Percentiles rank a stretch among this genome's conserved stretches.
phyloP scores from a whole-genome alignment of 2,797 vertebrate genomes.

The Hapalemur alaotrensis region DNA sequence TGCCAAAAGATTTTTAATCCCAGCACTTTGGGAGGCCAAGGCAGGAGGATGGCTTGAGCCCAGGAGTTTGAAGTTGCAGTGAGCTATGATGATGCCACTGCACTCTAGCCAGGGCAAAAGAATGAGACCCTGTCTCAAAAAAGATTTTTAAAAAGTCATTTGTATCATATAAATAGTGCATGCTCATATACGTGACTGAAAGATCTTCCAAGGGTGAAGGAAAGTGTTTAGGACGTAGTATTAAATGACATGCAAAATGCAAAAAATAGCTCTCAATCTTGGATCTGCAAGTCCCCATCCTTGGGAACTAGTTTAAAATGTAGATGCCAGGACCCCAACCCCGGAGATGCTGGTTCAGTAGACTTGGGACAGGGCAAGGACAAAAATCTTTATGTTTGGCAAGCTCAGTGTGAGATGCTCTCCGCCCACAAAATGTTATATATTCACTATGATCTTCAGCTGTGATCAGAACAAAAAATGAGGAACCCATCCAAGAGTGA shows the following conservation, averaged over 20 bases:
- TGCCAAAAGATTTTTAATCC: not conserved
- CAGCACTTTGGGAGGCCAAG: not conserved
- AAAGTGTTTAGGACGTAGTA: not conserved
- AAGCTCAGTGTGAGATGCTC: not conserved
- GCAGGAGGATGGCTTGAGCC: not conserved
- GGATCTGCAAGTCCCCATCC: too few relatives aligned
- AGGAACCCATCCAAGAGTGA: not conserved
- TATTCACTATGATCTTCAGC: not conserved
- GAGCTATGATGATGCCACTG: not conserved
- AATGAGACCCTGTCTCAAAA: not conserved
- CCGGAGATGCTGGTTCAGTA: not conserved
- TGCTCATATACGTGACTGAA: not conserved
- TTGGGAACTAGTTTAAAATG: not conserved
- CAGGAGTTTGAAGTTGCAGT: not conserved
- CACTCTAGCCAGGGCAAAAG: not conserved
- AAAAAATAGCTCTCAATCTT: not conserved
- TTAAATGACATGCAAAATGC: not conserved
- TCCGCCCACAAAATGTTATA: not conserved
- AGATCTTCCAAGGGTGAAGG: not conserved
- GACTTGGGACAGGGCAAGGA: too few relatives aligned
- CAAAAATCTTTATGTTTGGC: not conserved
- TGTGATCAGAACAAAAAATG: not conserved
- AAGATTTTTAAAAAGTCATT: not conserved
- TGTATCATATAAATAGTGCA: not conserved
- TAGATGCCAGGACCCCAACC: not conserved